phyloP scores from a whole-genome alignment of 1,140 invertebrate species.

The Trachymyrmex cornetzi region DNA sequence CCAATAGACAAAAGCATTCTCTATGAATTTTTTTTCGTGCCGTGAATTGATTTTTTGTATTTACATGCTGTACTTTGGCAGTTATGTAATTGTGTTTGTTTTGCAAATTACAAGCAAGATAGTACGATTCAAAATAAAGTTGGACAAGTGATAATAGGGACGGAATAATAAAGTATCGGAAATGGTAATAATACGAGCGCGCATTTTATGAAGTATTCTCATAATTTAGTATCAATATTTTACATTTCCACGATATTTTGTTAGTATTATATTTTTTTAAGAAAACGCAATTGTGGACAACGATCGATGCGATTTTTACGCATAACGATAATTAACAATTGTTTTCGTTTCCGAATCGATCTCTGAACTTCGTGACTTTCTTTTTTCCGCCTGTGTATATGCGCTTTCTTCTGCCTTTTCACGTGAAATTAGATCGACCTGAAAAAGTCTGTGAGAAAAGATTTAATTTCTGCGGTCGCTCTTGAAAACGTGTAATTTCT shows the following conservation, averaged over 20 bases:
- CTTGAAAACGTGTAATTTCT: constrained; percentile 49
- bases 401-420: constrained; percentile 21
- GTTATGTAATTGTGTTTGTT: not conserved
- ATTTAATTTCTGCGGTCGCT: constrained; percentile 52
- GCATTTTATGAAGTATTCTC: not conserved
- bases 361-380: constrained; percentile 38
- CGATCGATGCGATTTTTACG: not conserved
- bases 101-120: not conserved
- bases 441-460: constrained; percentile 54
- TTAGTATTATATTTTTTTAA: not conserved
- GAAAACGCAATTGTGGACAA: not conserved
- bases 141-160: too few species aligned
- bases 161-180: not conserved
- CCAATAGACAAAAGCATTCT: not conserved
- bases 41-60: constrained; percentile 10
- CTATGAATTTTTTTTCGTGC: not conserved
- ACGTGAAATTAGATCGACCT: constrained; percentile 47
- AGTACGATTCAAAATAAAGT: not conserved
- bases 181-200: not conserved
- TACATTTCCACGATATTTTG: not conserved
- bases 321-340: constrained; percentile 15
- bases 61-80: not conserved
- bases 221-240: not conserved
- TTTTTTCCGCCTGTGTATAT: not conserved
- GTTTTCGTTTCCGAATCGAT: constrained; percentile 32